Base-by-base conservation (phyloP, 1,140 invertebrate species). In the Pachyrhynchus sulphureomaculatus region DNA sequence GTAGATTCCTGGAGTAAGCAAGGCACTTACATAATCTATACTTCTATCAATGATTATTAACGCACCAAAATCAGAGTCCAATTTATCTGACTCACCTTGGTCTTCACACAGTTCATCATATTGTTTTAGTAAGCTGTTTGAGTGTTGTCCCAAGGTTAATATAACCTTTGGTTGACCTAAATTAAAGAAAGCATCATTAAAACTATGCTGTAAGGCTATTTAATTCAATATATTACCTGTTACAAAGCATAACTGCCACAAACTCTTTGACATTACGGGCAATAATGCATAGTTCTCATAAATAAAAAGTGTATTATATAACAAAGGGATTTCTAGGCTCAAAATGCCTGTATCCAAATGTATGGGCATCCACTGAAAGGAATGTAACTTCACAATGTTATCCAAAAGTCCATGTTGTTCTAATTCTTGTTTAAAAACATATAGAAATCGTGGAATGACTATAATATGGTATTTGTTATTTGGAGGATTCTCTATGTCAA, bases 1-100 rank as follows among this genome's bases (percentile, higher is more conserved):
- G 75, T 99, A 99, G 0, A 93, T 95, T n/a, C 94, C 85, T 37
- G 94, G 93, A 1, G 93, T 95, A 34, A 98, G 79, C 10, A 98
- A 75, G 36, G 89, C 83, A 6, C 93, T 90, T 0, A 88, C 83
- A 76, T 91, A 90, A 80, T 99, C 96, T 64, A 92, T 83, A 77
- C 88, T 87, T 60, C 92, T 78, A 70, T 95, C 92, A 65, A 94
- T 83, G 20, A 91, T 73, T 39, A 90, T 78, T 64, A 90, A 74
- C 26, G 83, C 84, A 32, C 84, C 84, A 64, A 85, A 80, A 60
- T 86, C 81, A 55, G 75, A 71, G 37, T 80, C 72, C 5, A 64
- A 32, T 63, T 67, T 75, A 48, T 75, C 69, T 73, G 72, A 70
- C 73, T 78, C 67, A 59, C 79, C 74, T 67, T 78, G 60, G 59